A percentile compares a stretch with the other conserved stretches of the same genome.
These are phyloP conservation scores for Malthinus seriepunctatus DNA, from an alignment of 2,888 invertebrate species.

Conservation along the genomic window DNA sequence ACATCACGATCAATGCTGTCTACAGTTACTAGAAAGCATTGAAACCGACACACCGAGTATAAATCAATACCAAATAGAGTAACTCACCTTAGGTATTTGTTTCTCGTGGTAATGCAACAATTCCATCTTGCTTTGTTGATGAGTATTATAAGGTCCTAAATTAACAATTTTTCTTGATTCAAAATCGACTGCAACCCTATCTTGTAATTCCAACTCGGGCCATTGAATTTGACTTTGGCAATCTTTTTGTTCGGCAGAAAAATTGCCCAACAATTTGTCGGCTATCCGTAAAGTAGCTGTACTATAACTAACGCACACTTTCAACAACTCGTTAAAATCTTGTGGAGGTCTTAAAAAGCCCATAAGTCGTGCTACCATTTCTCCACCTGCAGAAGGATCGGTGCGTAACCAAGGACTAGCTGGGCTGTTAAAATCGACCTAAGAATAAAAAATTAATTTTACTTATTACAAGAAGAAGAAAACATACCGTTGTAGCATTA, in stretches of 20 bases:
- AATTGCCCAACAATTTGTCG: slow-evolving; percentile 55
- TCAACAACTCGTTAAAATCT: slow-evolving; percentile 74
- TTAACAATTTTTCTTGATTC: slow-evolving; percentile 54
- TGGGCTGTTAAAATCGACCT: slow-evolving; percentile 73
- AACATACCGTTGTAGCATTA: slow-evolving; percentile 74
- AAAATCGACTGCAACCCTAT: slow-evolving; percentile 54
- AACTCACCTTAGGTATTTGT: slow-evolving; percentile 69
- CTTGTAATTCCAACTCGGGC: slow-evolving; percentile 50
- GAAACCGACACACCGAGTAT: too few species aligned
- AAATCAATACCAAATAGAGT: too few species aligned
- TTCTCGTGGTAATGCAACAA: slow-evolving; percentile 72
- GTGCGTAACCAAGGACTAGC: slow-evolving; percentile 68
- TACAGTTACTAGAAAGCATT: too few species aligned
- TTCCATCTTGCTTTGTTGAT: slow-evolving; percentile 81
- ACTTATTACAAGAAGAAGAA: not conserved
- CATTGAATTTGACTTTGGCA: slow-evolving; percentile 69
- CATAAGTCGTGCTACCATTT: slow-evolving; percentile 73
- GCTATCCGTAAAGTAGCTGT: slow-evolving; percentile 69
- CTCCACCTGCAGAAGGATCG: slow-evolving; percentile 70
- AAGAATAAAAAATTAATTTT: not conserved
- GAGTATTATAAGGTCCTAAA: slow-evolving; percentile 64
- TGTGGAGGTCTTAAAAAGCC: slow-evolving; percentile 84
- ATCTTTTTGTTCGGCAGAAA: slow-evolving; percentile 70
- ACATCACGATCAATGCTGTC: too few species aligned
- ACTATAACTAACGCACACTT: slow-evolving; percentile 79